A percentile compares a stretch with the other conserved stretches of the same genome.
Conservation (phyloP, 2,113 vertebrate genomes). For the Heterotilapia buettikoferi region DNA sequence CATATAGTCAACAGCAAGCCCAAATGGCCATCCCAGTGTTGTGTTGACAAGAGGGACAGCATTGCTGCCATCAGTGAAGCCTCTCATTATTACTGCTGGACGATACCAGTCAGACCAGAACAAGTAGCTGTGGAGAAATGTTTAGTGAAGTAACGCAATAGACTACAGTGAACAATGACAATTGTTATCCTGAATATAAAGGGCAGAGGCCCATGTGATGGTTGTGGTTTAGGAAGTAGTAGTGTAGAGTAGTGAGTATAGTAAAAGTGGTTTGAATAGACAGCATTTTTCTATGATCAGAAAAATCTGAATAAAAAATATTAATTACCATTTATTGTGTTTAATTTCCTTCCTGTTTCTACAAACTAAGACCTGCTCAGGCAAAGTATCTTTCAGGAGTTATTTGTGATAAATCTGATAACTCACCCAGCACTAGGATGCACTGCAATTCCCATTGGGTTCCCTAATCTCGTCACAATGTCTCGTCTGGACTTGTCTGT, state of each 20-base stretch:
- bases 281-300: not conserved
- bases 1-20: slow-evolving; percentile 61
- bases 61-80: slow-evolving; percentile 62
- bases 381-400: not conserved
- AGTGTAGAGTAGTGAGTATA: not conserved
- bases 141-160: not conserved
- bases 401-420: not conserved
- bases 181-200: not conserved
- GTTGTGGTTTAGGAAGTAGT: not conserved
- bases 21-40: slow-evolving; percentile 62
- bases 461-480: slow-evolving; percentile 51
- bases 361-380: not conserved
- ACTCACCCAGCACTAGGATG: slow-evolving; percentile 67
- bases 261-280: not conserved
- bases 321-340: not conserved
- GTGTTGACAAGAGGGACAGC: slow-evolving; percentile 65
- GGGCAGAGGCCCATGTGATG: not conserved
- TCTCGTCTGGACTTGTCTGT: slow-evolving; percentile 61
- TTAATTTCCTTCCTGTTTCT: not conserved
- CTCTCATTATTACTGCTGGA: slow-evolving; percentile 64
- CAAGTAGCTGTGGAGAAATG: slow-evolving; percentile 44
- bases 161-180: not conserved
- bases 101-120: slow-evolving; percentile 71
- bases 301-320: not conserved
- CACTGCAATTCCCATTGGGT: slow-evolving; percentile 64